Conservation (phyloP, 2,888 invertebrate species). For the Xanthia icteritia region DNA sequence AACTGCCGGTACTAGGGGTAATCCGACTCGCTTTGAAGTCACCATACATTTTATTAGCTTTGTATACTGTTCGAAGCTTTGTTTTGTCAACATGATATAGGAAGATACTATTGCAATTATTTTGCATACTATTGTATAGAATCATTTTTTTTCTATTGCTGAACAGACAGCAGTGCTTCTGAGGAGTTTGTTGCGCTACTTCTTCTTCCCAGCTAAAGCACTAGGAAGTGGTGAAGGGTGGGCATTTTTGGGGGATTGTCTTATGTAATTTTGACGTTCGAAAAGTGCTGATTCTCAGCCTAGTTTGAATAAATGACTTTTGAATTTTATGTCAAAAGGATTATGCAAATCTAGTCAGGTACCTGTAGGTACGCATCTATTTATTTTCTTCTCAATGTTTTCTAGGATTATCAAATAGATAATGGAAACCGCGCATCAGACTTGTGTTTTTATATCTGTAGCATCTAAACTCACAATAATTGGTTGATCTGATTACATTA, state of each 20-base stretch:
- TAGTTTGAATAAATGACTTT: too few species aligned
- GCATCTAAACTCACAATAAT: neutral
- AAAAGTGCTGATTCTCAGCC: too few species aligned
- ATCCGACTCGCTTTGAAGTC: conserved; percentile 35
- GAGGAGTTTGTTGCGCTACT: too few species aligned
- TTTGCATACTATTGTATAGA: too few species aligned
- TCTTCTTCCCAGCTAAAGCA: too few species aligned
- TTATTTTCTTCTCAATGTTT: neutral
- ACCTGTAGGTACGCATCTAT: neutral
- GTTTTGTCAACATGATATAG: neutral
- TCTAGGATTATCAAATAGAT: neutral
- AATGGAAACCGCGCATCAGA: neutral
- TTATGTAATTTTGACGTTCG: too few species aligned
- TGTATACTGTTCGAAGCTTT: conserved; percentile 10
- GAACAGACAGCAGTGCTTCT: too few species aligned
- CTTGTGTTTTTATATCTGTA: neutral
- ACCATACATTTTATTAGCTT: conserved; percentile 17
- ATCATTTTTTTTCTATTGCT: too few species aligned
- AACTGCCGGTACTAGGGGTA: conserved; percentile 43
- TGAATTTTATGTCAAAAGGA: neutral
- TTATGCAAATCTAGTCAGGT: neutral
- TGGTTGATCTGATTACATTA: neutral
- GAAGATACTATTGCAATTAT: neutral
- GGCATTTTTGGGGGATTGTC: too few species aligned
- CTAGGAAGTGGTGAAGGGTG: too few species aligned